A percentile compares a stretch with the other conserved stretches of the same genome.
These are phyloP conservation scores for Onychomys torridus DNA, from an alignment of 2,797 vertebrate species.

Conservation along the genomic window DNA sequence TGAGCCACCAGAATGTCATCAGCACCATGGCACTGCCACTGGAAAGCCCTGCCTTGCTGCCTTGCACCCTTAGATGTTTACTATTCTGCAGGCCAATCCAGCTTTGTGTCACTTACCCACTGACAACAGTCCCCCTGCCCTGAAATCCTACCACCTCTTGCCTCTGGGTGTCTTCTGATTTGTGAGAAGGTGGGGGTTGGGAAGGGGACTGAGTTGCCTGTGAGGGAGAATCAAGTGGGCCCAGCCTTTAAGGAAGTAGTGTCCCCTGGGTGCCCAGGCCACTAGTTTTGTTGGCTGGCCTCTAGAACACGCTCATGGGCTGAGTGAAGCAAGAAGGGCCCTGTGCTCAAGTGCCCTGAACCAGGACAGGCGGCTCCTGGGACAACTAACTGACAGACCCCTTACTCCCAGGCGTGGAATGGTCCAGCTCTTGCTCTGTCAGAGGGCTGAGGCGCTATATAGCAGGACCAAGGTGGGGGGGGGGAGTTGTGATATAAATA, in stretches of 20 bases:
- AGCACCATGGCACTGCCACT: not conserved
- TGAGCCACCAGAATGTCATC: not conserved
- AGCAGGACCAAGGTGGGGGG: not conserved
- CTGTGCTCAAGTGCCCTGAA: not conserved
- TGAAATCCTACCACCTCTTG: not conserved
- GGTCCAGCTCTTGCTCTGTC: not conserved
- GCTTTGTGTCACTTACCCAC: not conserved
- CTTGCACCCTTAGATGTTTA: not conserved
- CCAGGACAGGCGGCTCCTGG: not conserved
- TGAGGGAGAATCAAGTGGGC: not conserved
- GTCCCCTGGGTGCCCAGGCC: not conserved
- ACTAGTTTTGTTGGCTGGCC: not conserved
- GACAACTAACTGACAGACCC: not conserved
- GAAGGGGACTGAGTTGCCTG: not conserved
- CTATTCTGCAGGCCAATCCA: not conserved
- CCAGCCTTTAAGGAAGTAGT: not conserved
- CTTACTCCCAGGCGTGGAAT: not conserved
- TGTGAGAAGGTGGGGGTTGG: not conserved
- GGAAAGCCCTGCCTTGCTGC: constrained; percentile 57
- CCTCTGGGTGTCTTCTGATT: not conserved
- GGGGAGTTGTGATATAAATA: constrained; percentile 48
- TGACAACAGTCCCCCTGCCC: not conserved
- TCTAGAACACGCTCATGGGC: not conserved
- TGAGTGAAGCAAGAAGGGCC: not conserved
- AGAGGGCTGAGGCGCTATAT: not conserved